phyloP scores from a whole-genome alignment of 2,797 vertebrate species.

The Fringilla coelebs region DNA sequence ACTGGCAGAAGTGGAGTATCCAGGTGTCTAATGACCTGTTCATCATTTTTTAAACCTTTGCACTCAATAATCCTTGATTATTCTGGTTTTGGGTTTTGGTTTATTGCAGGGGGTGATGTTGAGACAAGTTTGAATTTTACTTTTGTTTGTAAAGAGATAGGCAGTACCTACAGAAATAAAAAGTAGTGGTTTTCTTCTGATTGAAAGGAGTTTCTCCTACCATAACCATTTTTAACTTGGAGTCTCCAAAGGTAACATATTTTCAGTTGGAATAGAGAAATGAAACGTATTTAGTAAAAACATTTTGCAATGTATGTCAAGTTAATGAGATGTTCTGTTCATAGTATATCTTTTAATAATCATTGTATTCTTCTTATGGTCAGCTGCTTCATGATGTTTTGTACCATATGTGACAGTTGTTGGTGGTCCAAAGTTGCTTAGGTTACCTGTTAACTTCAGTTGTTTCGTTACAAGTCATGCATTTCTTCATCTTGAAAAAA shows the following conservation, averaged over 20 bases:
- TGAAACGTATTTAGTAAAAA: not conserved
- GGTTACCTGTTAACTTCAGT: not conserved
- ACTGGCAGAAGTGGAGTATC: not conserved
- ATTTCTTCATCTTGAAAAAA: not conserved
- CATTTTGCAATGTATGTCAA: not conserved
- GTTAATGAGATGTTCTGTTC: not conserved
- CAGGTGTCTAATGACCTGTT: not conserved
- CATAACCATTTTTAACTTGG: not conserved
- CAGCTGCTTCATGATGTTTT: not conserved
- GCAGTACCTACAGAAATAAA: not conserved
- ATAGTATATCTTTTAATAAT: not conserved
- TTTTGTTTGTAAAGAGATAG: not conserved
- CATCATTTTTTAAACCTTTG: not conserved
- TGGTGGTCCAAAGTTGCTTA: not conserved
- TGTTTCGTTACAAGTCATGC: not conserved
- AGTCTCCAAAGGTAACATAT: not conserved
- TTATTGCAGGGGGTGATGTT: accelerated
- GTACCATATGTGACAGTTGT: not conserved
- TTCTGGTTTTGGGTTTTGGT: not conserved
- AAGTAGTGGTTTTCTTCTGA: not conserved
- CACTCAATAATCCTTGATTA: not conserved
- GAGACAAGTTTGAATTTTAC: not conserved
- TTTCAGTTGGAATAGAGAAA: not conserved
- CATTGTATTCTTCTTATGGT: not conserved
- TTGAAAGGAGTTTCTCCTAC: not conserved